These are phyloP conservation scores for Carapus acus DNA, from an alignment of 2,797 vertebrate species.

Conservation along the genomic window DNA sequence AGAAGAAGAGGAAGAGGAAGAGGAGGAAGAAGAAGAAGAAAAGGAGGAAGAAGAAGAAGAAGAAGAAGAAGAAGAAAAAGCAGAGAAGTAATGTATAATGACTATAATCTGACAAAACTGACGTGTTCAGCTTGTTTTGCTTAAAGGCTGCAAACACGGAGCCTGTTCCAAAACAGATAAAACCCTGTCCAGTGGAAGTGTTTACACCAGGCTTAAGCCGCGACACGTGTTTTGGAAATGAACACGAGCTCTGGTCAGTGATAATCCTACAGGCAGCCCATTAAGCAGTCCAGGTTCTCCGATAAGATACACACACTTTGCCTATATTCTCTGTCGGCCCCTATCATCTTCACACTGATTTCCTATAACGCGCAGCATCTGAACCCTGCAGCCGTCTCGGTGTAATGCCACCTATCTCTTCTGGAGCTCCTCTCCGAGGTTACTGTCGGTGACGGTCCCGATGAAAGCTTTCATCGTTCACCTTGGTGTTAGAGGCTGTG, in stretches of 20 bases:
- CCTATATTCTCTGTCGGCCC: conserved; percentile 45
- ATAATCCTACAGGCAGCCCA: conserved; percentile 73
- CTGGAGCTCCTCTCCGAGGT: conserved; percentile 60
- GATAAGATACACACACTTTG: conserved; percentile 64
- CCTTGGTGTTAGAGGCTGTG: conserved; percentile 51
- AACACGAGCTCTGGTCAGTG: conserved; percentile 68
- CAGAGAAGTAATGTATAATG: too few relatives aligned
- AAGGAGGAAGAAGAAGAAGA: too few relatives aligned
- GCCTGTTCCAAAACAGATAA: conserved; percentile 71
- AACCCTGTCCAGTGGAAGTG: conserved; percentile 68
- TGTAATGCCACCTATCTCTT: conserved; percentile 68
- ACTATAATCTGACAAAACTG: conserved; percentile 40
- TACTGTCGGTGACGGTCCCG: conserved; percentile 49
- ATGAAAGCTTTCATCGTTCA: conserved; percentile 63
- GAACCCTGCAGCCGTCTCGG: conserved; percentile 60
- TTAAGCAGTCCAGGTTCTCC: conserved; percentile 66
- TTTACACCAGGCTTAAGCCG: conserved; percentile 70
- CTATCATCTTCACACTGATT: conserved; percentile 66
- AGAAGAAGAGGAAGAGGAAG: too few relatives aligned
- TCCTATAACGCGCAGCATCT: conserved; percentile 57
- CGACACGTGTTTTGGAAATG: conserved; percentile 74
- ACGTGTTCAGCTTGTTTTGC: conserved; percentile 58
- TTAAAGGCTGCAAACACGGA: conserved; percentile 58
- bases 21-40: too few relatives aligned
- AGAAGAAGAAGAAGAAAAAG: too few relatives aligned